These are phyloP conservation scores for Caenorhabditis inopinata DNA, from an alignment of 1,140 invertebrate genomes.

Conservation along the genomic window DNA sequence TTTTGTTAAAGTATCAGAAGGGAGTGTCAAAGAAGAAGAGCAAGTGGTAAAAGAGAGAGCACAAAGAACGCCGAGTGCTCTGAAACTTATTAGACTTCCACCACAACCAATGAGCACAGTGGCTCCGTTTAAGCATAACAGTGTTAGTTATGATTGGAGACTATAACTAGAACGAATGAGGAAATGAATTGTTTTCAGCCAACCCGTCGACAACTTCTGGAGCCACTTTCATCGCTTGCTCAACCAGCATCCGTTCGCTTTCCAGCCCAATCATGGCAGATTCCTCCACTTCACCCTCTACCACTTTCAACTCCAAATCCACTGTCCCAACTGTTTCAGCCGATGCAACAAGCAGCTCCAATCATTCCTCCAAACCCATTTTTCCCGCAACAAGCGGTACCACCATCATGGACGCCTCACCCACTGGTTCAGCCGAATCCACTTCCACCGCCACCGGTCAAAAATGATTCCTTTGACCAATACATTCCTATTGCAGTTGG, in stretches of 20 bases:
- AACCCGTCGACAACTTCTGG: not conserved
- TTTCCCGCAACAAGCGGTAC: conserved; percentile 12
- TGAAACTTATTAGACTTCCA: conserved; percentile 15
- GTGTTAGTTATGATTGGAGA: too few relatives aligned
- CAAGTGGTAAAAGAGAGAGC: not conserved
- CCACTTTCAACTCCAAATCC: conserved; percentile 7
- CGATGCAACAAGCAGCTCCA: not conserved
- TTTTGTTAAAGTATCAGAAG: conserved; percentile 2
- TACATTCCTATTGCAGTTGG: conserved; percentile 30
- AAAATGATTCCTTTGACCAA: conserved; percentile 8
- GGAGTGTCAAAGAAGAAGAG: not conserved
- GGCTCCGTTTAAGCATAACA: conserved; percentile 7
- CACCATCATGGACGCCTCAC: not conserved
- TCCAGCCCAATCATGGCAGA: conserved; percentile 37
- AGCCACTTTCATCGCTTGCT: not conserved
- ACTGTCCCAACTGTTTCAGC: not conserved
- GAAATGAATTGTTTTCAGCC: too few relatives aligned
- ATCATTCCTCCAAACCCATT: conserved; percentile 27
- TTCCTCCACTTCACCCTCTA: conserved; percentile 13
- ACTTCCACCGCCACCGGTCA: not conserved
- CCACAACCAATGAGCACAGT: not conserved
- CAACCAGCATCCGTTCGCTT: conserved; percentile 3
- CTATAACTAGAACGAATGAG: too few relatives aligned
- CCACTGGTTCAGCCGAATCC: not conserved
- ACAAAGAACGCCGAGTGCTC: not conserved